Evolutionary conservation across 2,113 vertebrate genomes (phyloP), one percentile per base, ranked within the genome.

Genomic region (Collichthys lucidus): DNA sequence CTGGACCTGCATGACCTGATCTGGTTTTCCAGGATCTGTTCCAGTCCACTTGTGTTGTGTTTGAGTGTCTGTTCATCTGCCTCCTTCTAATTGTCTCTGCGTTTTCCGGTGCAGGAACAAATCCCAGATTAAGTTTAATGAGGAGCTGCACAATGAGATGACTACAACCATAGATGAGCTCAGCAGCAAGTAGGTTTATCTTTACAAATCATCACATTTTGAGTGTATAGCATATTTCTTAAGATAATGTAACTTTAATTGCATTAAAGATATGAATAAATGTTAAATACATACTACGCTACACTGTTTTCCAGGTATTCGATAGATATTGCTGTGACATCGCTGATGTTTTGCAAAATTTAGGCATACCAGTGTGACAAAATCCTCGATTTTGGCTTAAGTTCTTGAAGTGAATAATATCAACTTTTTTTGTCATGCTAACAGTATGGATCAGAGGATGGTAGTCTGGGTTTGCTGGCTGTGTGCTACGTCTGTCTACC

Each of bases 131-230:
- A 96, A 96, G 88, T 96, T 96, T 42, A 97, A 99, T 63, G 97
- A 98, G 56, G 96, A 98, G 83, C 94, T 96, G 17, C 96, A 98
- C 17, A 97, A 99, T 29, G 96, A 99, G 57, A 98, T 99, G 97
- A 96, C 97, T 78, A 97, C 96, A 0, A 97, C 98, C 77, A 99
- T 99, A 0, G 97, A 99, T 65, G 97, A 98, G 65, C 96, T 99
- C 85, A 98, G 95, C 72, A 96, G 94, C 75, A 97, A 96, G 98
- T 99, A 95, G 68, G 95, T 80, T 76, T 0, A 69, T 44, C 40
- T 55, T n/a, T 29, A 67, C 40, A 29, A 7, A 3, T 22, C 15
- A 47, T 63, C 16, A 50, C 1, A 42, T 29, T 29, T 55, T 22
- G 16, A 50, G 10, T 15, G 4, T 5, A 0, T 15, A 11, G 8